Base-by-base conservation (phyloP, 2,888 invertebrate genomes). In the Drosophila pseudotalamancana region DNA sequence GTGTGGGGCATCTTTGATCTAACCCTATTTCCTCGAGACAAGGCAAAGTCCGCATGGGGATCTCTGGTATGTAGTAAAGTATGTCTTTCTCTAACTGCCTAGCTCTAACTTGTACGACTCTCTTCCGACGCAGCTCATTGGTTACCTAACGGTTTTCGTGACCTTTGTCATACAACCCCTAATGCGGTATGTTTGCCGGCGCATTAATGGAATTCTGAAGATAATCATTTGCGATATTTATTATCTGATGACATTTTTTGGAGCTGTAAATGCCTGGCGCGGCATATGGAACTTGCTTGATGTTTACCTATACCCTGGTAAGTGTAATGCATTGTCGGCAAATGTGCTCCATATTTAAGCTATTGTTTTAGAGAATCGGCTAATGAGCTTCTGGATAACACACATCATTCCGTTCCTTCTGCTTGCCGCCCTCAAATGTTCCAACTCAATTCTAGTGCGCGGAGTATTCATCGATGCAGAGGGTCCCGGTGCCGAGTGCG, bases 401-500 rank as follows among this genome's bases (percentile, higher is more conserved):
- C 95, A 96, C 90, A 92, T 95, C 76, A 93, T 95, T 61, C 95
- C 96, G 70, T 93, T 97, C 66, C 89, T 94, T 0, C 92, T 96
- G 32, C 93, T 97, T 49, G 94, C 96, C 49, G 93, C 97, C 6
- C 92, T 97, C 51, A 96, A 97, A 89, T 97, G 97, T 88, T 95
- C 97, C 78, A 97, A 97, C 92, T 96, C 97, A 0, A 93, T 97
- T 50, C 93, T 97, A 66, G 97, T 97, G 3, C 93, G 97, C 39
- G 97, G 97, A 0, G 96, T 97, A 1, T 96, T 96, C 91, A 96
- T 97, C 51, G 97, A 97, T 90, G 97, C 95, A 0, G 96, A 97
- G 82, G 96, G 96, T 77, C 94, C 95, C 0, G 95, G 95, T 0
- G 96, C 96, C 12, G 95, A 96, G 80, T 96, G 97, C 88, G 96